Percentiles rank a stretch among this genome's conserved stretches.
Conservation (phyloP, 1,140 invertebrate species). For the Diuraphis noxia region DNA sequence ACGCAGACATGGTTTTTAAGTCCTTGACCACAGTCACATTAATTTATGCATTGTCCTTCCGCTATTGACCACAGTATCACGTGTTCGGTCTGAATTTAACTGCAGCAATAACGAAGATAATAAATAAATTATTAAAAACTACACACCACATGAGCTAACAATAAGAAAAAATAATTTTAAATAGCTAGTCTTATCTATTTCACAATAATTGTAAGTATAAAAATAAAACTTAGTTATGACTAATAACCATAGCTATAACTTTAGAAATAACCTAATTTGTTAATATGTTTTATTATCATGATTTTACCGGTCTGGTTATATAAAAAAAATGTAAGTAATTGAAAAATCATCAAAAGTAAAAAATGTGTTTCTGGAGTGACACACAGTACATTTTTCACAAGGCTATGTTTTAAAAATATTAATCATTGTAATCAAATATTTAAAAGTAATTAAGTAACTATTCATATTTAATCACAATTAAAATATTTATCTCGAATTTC, state of each 20-base stretch:
- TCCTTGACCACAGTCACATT: constrained; percentile 37
- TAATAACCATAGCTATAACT: not conserved
- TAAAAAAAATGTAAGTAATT: too few relatives aligned
- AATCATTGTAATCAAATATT: too few relatives aligned
- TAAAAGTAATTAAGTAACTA: too few relatives aligned
- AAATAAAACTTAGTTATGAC: not conserved
- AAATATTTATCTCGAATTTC: too few relatives aligned
- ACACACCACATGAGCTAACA: not conserved
- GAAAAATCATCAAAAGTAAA: too few relatives aligned
- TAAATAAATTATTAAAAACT: not conserved
- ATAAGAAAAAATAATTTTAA: not conserved
- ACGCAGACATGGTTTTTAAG: not conserved
- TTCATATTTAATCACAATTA: too few relatives aligned
- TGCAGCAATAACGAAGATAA: not conserved
- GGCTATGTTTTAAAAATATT: too few relatives aligned
- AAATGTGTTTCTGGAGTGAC: too few relatives aligned
- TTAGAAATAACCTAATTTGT: not conserved
- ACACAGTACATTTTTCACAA: too few relatives aligned
- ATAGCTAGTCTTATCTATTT: not conserved
- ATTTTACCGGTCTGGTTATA: not conserved
- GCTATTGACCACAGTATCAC: constrained; percentile 33
- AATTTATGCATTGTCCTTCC: constrained; percentile 44
- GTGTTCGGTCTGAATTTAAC: constrained; percentile 15
- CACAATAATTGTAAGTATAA: not conserved
- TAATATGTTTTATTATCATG: not conserved